Percentiles rank a stretch among this genome's conserved stretches.
phyloP scores from a whole-genome alignment of 2,888 invertebrate species.

The Philaethria dido region DNA sequence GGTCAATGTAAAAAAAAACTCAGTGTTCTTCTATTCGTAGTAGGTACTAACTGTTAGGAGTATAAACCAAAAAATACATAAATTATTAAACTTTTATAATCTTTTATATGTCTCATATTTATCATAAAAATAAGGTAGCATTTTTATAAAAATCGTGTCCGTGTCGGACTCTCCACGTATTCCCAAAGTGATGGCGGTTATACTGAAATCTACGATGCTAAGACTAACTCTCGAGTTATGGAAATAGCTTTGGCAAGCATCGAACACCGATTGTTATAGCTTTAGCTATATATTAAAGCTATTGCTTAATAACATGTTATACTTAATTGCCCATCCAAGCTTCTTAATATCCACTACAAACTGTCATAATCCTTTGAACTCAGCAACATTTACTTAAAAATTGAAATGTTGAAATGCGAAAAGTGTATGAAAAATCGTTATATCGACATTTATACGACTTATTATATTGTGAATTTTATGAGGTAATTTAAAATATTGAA shows the following conservation, averaged over 20 bases:
- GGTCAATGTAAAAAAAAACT: too few relatives aligned
- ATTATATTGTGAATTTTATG: not conserved
- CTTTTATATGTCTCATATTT: too few relatives aligned
- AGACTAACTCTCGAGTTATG: constrained; percentile 56
- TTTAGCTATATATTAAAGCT: constrained; percentile 43
- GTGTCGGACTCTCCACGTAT: constrained; percentile 26
- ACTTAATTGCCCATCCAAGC: constrained; percentile 38
- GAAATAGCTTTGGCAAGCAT: constrained; percentile 52
- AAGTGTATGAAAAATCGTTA: not conserved
- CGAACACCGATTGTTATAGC: constrained; percentile 50
- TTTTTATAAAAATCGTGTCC: constrained; percentile 7
- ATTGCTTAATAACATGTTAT: constrained; percentile 44
- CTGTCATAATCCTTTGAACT: constrained; percentile 10
- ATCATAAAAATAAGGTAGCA: not conserved
- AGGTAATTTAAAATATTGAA: too few relatives aligned
- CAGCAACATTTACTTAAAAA: not conserved
- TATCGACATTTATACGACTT: not conserved
- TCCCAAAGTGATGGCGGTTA: constrained; percentile 35
- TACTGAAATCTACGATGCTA: constrained; percentile 62
- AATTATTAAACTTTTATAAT: not conserved
- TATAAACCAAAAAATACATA: not conserved
- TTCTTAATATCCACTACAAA: constrained; percentile 27
- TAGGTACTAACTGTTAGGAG: too few relatives aligned
- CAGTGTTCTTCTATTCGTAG: too few relatives aligned
- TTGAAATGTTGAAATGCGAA: too few relatives aligned